Evolutionary conservation across 1,140 invertebrate genomes (phyloP), one percentile per base, ranked within the genome.

Genomic region (Anoplolepis gracilipes): DNA sequence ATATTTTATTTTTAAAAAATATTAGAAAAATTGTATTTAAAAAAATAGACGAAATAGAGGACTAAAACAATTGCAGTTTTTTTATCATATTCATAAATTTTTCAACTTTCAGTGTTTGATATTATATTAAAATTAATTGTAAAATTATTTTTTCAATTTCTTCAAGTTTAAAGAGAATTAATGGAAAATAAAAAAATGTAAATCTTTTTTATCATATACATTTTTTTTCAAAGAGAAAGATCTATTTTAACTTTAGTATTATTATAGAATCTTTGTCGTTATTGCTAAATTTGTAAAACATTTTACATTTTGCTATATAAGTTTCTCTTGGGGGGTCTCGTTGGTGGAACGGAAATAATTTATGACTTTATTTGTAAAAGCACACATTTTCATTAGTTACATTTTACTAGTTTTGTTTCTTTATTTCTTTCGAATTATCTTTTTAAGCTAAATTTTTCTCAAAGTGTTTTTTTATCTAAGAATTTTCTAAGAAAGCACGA

Each of bases 201-300:
- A 3, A 46, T 13, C 2, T 13, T 13, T 13, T 11, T 11, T 10
- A 10, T 49, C 13, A 7, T 49, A 49, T 1, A 16, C 3, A 5
- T 49, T 19, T 6, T 57, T 33, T 55, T 19, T 33, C n/a, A 33
- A 22, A 19, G 8, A 55, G 13, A 70, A 11, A n/a, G 11, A 22
- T 72, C 33, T 6, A 33, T 72, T 72, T 55, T 22, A 55, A 55
- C 30, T 36, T 72, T 16, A 69, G n/a, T n/a, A n/a, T n/a, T n/a
- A n/a, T n/a, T n/a, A n/a, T n/a, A n/a, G n/a, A n/a, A n/a, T 5
- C 33, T 2, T 33, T 2, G 46, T 25, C 5, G 6, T 64, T 65
- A 65, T 13, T 4, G 1, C 49, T 28, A 49, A 46, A 7, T 13
- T 69, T 0, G 2, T 69, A 7, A 19, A 53, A 30, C 4, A 28